A percentile compares a stretch with the other conserved stretches of the same genome.
These are phyloP conservation scores for Trissolcus basalis DNA, from an alignment of 1,140 invertebrate species.

Conservation along the genomic window DNA sequence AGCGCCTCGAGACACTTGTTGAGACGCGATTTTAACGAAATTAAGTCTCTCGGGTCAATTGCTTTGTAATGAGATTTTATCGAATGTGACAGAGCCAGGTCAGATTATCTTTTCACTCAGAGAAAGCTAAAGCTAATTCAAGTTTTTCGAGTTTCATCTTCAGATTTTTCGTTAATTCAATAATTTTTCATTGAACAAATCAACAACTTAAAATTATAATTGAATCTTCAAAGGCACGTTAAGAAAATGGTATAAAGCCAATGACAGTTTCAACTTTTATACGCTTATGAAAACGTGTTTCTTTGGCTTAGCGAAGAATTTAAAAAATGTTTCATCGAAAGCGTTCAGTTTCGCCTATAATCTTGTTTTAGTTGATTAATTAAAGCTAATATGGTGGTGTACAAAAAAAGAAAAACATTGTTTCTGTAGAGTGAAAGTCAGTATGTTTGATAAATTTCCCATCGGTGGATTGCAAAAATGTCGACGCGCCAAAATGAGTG, in stretches of 20 bases:
- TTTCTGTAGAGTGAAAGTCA: not conserved
- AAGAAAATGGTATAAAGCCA: too few species aligned
- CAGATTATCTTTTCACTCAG: constrained; percentile 19
- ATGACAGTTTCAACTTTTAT: not conserved
- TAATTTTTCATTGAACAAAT: too few species aligned
- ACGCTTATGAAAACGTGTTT: not conserved
- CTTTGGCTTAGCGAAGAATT: not conserved
- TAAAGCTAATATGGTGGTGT: too few species aligned
- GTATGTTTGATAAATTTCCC: not conserved
- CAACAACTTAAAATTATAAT: too few species aligned
- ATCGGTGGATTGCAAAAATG: constrained; percentile 2
- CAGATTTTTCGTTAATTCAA: too few species aligned
- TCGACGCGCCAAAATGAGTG: not conserved
- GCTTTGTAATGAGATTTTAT: constrained; percentile 28
- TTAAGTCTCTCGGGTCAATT: constrained; percentile 22
- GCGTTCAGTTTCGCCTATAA: not conserved
- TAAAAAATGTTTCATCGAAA: constrained; percentile 3
- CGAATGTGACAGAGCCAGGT: constrained; percentile 18
- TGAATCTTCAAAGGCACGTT: too few species aligned
- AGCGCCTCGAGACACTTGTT: constrained; percentile 15
- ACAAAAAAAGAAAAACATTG: not conserved
- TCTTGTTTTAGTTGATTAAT: not conserved
- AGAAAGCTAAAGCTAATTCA: constrained; percentile 25
- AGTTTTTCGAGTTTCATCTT: too few species aligned
- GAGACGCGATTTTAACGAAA: constrained; percentile 7